Conservation (phyloP, 1,140 invertebrate genomes). For the Sitobion miscanthi region DNA sequence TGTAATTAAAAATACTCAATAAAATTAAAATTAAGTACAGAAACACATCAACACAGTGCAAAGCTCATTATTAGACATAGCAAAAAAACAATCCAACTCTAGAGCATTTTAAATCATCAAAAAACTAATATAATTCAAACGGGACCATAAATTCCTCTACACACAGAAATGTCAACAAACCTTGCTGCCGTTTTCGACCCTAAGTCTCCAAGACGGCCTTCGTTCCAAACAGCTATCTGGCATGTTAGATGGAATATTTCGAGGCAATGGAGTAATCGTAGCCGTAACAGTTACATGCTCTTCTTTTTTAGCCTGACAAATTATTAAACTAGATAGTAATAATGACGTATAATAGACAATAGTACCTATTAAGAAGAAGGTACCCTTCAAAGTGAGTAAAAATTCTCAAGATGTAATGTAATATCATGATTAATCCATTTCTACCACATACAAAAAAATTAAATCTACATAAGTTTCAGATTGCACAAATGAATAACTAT, state of each 20-base stretch:
- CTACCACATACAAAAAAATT: background rate
- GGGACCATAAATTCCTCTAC: constrained; percentile 11
- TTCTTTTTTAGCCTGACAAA: constrained; percentile 53
- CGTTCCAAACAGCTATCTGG: constrained; percentile 69
- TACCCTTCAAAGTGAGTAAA: background rate
- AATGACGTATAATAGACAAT: background rate
- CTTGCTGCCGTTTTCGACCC: constrained; percentile 87
- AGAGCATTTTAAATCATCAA: constrained; percentile 18
- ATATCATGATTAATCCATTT: background rate
- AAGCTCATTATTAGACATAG: background rate
- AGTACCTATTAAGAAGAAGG: background rate
- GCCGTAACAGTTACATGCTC: constrained; percentile 64
- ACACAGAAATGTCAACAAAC: constrained; percentile 65
- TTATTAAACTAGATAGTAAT: constrained; percentile 54
- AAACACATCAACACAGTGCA: background rate
- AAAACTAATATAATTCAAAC: constrained; percentile 38
- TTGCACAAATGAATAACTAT: background rate
- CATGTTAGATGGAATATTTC: constrained; percentile 62
- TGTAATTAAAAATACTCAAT: background rate
- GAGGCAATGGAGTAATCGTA: constrained; percentile 66
- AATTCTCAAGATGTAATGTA: background rate
- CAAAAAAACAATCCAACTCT: background rate
- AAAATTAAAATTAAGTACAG: background rate
- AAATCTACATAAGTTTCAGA: background rate
- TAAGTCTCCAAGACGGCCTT: constrained; percentile 86